Base-by-base conservation (phyloP, 2,888 invertebrate genomes). In the Teinopalpus imperialis region DNA sequence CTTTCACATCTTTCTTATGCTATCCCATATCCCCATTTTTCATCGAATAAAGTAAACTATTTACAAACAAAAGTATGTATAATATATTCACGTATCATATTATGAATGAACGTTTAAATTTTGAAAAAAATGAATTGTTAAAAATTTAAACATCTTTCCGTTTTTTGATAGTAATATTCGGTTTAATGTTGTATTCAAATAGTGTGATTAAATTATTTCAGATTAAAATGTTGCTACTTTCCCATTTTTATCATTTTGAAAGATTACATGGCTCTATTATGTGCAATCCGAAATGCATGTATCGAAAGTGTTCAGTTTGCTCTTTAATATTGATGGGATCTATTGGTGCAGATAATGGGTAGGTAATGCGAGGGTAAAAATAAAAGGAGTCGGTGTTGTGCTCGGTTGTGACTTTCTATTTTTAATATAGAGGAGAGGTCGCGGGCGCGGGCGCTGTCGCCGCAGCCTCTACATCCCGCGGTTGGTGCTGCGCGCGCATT, bases 341-440 rank as follows among this genome's bases (percentile, higher is more conserved):
- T 66, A 68, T 27, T 40, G 66, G 55, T 66, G 56, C 59, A 63
- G 74, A 77, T 82, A 81, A 78, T 78, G 65, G 68, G 66, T 64
- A 64, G 67, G 69, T 76, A 72, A 69, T 63, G 62, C 61, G 56
- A 71, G 81, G 85, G 77, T 79, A 80, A 82, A 78, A 83, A 81
- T 77, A 80, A 82, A 82, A 81, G 80, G 80, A 79, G 67, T 74
- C 49, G 57, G 68, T 71, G 74, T 71, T 13, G 13, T 27, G 69
- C 67, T 74, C 64, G 76, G 76, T 81, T 81, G 64, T 65, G 69
- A 79, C 88, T 88, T 88, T 88, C 88, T 88, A 88, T 88, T 88
- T 87, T 86, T 85, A 81, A 75, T 76, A 75, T 73, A 74, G 77
- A 68, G 76, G 78, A 75, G 76, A 81, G 83, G 85, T 77, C 74